phyloP scores from a whole-genome alignment of 2,113 vertebrate species.

The Plotosus lineatus region DNA sequence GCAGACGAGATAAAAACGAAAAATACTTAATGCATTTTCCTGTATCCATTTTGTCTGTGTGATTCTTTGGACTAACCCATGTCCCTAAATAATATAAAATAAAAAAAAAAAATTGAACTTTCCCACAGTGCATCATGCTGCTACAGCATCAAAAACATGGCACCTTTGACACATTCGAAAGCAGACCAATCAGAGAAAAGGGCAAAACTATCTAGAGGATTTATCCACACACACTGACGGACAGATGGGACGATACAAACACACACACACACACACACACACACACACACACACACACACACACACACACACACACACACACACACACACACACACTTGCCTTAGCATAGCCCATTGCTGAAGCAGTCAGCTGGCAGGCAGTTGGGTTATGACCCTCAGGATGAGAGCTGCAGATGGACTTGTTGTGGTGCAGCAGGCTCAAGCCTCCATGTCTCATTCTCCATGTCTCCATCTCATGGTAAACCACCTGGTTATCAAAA shows the following conservation, averaged over 20 bases:
- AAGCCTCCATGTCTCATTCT: conserved; percentile 77
- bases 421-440: conserved; percentile 53
- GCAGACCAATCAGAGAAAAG: conserved; percentile 29
- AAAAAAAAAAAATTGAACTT: background rate
- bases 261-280: conserved; percentile 6
- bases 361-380: conserved; percentile 77
- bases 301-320: conserved; percentile 10
- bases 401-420: conserved; percentile 75
- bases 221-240: background rate
- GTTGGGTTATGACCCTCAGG: conserved; percentile 72
- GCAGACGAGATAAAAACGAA: background rate
- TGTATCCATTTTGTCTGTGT: background rate
- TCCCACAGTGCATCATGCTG: background rate
- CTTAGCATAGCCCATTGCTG: conserved; percentile 76
- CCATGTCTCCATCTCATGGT: conserved; percentile 85
- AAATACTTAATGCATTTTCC: background rate
- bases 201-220: conserved; percentile 27
- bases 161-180: background rate
- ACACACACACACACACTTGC: conserved; percentile 57
- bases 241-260: background rate
- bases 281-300: background rate
- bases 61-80: background rate
- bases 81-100: background rate
- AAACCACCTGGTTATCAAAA: conserved; percentile 86
- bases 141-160: background rate